Percentiles rank a stretch among this genome's conserved stretches.
These are phyloP conservation scores for Amphiprion percula DNA, from an alignment of 2,113 vertebrate species.

Conservation along the genomic window DNA sequence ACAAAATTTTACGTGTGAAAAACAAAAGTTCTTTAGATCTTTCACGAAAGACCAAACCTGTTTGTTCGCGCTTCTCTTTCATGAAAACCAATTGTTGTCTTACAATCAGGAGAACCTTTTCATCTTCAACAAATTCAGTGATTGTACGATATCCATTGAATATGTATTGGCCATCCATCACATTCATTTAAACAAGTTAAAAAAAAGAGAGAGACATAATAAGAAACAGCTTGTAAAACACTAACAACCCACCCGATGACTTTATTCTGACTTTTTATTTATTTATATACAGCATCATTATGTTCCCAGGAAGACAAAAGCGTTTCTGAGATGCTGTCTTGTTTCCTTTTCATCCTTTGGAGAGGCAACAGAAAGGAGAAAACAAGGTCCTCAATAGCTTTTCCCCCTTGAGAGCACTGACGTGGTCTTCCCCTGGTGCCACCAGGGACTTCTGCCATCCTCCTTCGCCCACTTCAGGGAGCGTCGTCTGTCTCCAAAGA, in stretches of 20 bases:
- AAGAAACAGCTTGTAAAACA: conserved; percentile 7
- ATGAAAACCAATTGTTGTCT: background rate
- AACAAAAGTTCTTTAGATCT: background rate
- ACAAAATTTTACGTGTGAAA: background rate
- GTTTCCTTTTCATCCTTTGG: conserved; percentile 53
- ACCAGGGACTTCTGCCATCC: conserved; percentile 71
- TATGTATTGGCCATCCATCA: background rate
- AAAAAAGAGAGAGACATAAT: background rate
- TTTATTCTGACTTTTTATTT: conserved; percentile 45
- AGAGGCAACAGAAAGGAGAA: conserved; percentile 56
- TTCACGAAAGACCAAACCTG: background rate
- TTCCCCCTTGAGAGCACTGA: conserved; percentile 55
- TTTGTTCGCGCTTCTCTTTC: background rate
- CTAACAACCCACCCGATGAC: conserved; percentile 44
- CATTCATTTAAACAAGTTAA: conserved; percentile 20
- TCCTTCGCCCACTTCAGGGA: conserved; percentile 73
- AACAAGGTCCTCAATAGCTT: conserved; percentile 59
- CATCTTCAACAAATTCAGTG: background rate
- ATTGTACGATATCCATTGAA: conserved; percentile 11
- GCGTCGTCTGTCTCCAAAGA: conserved; percentile 71
- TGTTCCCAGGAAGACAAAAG: conserved; percentile 60
- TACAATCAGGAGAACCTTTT: conserved; percentile 20
- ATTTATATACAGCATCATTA: conserved; percentile 38
- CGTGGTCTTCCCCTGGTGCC: conserved; percentile 51
- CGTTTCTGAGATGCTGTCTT: conserved; percentile 43